Evolutionary conservation across 1,140 invertebrate species (phyloP).

Genomic region (Kradibia gibbosae): DNA sequence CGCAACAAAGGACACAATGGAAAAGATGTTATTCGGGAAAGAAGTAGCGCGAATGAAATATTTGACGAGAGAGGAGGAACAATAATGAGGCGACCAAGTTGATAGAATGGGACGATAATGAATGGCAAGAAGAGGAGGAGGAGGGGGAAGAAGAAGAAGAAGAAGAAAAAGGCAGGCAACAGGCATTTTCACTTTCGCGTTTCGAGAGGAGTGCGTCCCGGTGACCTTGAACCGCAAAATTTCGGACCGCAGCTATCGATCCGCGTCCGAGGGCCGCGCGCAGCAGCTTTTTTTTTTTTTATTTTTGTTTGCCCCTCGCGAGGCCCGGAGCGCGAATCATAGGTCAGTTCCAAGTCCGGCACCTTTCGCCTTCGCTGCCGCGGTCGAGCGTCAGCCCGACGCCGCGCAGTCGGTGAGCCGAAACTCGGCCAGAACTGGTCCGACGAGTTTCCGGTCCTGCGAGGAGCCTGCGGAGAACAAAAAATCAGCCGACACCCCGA

Average conservation of each 20-base stretch:
- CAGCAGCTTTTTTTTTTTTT: slow-evolving; percentile 12
- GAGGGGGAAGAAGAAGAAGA: too few relatives aligned
- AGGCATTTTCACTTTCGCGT: background rate
- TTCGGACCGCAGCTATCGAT: slow-evolving; percentile 31
- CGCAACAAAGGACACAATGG: too few relatives aligned
- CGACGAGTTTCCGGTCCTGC: slow-evolving; percentile 58
- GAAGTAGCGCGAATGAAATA: too few relatives aligned
- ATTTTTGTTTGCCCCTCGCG: background rate
- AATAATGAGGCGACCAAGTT: too few relatives aligned
- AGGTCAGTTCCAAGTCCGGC: slow-evolving; percentile 56
- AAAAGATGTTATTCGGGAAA: too few relatives aligned
- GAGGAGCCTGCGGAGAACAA: slow-evolving; percentile 43
- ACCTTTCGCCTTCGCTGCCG: background rate
- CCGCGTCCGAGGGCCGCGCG: background rate
- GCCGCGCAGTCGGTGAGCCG: too few relatives aligned
- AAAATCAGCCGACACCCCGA: background rate
- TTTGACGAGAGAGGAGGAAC: too few relatives aligned
- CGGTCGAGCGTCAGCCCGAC: too few relatives aligned
- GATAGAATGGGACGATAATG: too few relatives aligned
- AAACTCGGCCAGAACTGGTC: slow-evolving; percentile 56
- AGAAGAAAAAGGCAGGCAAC: background rate
- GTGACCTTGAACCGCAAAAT: slow-evolving; percentile 34
- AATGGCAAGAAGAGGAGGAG: too few relatives aligned
- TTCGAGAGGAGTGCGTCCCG: slow-evolving; percentile 7
- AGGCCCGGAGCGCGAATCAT: slow-evolving; percentile 51